Conservation (phyloP, 2,888 invertebrate species). For the Zygothrica quintamaculata region DNA sequence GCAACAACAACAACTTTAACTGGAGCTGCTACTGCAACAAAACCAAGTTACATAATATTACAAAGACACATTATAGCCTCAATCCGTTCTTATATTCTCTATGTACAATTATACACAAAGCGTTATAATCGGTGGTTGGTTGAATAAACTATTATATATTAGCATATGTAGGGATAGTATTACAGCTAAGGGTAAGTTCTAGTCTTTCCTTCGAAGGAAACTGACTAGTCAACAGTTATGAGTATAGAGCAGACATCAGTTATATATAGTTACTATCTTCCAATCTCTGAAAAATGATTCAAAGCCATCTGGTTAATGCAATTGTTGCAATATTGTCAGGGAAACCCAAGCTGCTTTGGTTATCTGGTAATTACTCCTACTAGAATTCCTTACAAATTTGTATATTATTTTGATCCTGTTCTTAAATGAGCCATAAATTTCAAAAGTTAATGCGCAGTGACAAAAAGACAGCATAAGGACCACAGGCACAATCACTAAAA, state of each 20-base stretch:
- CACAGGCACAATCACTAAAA: too few species aligned
- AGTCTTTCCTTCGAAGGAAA: too few species aligned
- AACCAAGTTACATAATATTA: neutral
- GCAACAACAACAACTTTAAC: slow-evolving; percentile 15
- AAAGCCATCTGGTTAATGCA: too few species aligned
- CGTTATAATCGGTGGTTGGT: slow-evolving; percentile 20
- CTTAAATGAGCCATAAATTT: slow-evolving; percentile 77
- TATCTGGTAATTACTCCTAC: slow-evolving; percentile 36
- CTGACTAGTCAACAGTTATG: too few species aligned
- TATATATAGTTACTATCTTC: too few species aligned
- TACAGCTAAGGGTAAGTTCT: too few species aligned
- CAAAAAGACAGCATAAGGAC: slow-evolving; percentile 38
- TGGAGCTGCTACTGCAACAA: slow-evolving; percentile 7
- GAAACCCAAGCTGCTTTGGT: slow-evolving; percentile 12
- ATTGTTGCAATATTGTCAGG: neutral
- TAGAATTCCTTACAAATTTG: slow-evolving; percentile 35
- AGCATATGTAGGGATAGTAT: neutral
- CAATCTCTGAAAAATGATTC: too few species aligned
- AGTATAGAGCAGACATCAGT: too few species aligned
- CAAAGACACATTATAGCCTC: neutral
- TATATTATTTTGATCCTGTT: slow-evolving; percentile 29
- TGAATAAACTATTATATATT: slow-evolving; percentile 19
- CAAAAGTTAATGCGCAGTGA: slow-evolving; percentile 74
- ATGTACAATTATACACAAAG: slow-evolving; percentile 2
- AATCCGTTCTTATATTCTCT: slow-evolving; percentile 14